Conservation (phyloP, 2,797 vertebrate genomes). For the Mastacembelus armatus region DNA sequence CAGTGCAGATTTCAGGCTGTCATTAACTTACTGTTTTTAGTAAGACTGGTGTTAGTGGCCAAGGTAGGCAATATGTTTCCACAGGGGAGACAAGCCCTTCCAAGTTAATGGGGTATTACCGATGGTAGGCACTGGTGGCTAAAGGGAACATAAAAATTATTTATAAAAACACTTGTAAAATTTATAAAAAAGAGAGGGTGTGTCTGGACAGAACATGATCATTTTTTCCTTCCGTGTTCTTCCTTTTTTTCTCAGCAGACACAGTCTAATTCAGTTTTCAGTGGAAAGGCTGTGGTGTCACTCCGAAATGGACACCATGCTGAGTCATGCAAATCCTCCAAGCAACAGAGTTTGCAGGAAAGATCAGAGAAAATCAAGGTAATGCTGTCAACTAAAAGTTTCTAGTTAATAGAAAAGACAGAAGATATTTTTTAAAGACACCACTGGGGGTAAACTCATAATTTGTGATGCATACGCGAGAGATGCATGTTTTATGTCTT, state of each 20-base stretch:
- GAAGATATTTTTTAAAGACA: not conserved
- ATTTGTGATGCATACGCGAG: constrained; percentile 28
- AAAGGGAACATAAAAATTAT: not conserved
- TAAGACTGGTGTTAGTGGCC: not conserved
- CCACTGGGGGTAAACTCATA: constrained; percentile 13
- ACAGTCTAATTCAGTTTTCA: constrained; percentile 59
- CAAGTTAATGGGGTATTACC: not conserved
- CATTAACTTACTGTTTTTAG: constrained; percentile 29
- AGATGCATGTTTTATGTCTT: not conserved
- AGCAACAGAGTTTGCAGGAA: constrained; percentile 70
- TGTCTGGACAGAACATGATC: not conserved
- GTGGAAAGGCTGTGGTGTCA: constrained; percentile 57
- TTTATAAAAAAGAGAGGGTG: not conserved
- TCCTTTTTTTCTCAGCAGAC: constrained; percentile 35
- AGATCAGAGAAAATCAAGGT: constrained; percentile 85
- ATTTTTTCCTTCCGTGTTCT: constrained; percentile 11
- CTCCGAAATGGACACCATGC: constrained; percentile 74
- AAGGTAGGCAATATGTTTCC: not conserved
- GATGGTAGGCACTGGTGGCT: not conserved
- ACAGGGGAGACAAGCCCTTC: not conserved
- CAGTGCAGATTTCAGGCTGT: constrained; percentile 5
- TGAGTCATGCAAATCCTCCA: constrained; percentile 75
- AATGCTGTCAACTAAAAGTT: constrained; percentile 39
- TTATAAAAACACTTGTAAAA: not conserved
- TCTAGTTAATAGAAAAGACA: constrained; percentile 31